Conservation (phyloP, 1,140 invertebrate species). For the Plutomurus gul region DNA sequence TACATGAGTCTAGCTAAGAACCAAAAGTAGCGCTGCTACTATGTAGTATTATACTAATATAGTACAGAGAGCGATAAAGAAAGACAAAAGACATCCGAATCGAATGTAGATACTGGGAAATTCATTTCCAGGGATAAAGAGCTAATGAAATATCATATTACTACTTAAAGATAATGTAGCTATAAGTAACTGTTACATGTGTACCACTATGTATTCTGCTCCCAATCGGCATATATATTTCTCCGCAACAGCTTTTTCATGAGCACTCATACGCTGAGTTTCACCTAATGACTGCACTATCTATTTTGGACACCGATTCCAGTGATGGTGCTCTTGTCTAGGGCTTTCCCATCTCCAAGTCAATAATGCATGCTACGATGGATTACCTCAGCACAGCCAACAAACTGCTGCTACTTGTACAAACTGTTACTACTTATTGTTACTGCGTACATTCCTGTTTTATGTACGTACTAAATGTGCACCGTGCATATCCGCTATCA, state of each 20-base stretch:
- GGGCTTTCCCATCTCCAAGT: not conserved
- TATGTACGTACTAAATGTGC: not conserved
- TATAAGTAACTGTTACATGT: too few relatives aligned
- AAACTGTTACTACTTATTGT: not conserved
- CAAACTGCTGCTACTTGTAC: too few relatives aligned
- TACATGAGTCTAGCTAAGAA: too few relatives aligned
- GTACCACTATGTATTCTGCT: not conserved
- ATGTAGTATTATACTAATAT: too few relatives aligned
- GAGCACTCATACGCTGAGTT: not conserved
- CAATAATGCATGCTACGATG: too few relatives aligned
- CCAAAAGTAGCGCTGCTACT: not conserved
- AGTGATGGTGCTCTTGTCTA: not conserved
- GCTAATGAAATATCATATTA: constrained; percentile 13
- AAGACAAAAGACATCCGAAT: not conserved
- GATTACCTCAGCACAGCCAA: too few relatives aligned
- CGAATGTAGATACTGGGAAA: not conserved
- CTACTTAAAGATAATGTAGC: too few relatives aligned
- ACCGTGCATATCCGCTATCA: too few relatives aligned
- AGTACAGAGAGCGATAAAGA: not conserved
- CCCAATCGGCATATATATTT: not conserved
- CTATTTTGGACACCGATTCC: not conserved
- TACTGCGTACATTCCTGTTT: not conserved
- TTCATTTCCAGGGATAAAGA: not conserved
- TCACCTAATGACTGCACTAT: not conserved
- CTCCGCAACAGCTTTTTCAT: not conserved